Conservation (phyloP, 1,140 invertebrate species). For the Bombus picipes region DNA sequence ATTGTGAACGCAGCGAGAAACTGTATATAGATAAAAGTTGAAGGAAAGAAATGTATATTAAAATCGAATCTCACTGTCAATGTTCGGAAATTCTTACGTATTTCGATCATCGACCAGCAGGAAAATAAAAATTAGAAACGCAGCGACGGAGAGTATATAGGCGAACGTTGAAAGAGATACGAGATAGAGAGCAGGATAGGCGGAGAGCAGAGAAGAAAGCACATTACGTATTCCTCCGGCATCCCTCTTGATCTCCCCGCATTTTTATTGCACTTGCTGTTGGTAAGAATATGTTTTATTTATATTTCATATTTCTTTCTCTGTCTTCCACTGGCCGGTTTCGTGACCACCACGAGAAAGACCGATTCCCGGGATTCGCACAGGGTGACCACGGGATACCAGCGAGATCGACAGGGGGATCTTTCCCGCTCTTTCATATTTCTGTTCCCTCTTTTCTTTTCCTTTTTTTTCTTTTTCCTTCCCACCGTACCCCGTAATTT, state of each 20-base stretch:
- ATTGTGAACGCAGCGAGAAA: slow-evolving; percentile 23
- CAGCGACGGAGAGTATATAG: slow-evolving; percentile 32
- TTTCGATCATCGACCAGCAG: too few relatives aligned
- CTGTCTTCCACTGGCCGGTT: slow-evolving; percentile 49
- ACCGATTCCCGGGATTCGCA: slow-evolving; percentile 44
- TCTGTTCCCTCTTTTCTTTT: neutral
- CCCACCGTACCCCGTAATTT: slow-evolving; percentile 35
- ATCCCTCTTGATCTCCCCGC: slow-evolving; percentile 82
- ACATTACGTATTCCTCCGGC: slow-evolving; percentile 82
- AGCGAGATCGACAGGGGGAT: slow-evolving; percentile 17
- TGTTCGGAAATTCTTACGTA: too few relatives aligned
- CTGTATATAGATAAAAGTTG: slow-evolving; percentile 12
- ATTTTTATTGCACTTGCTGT: slow-evolving; percentile 80
- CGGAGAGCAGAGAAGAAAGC: slow-evolving; percentile 54
- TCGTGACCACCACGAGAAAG: slow-evolving; percentile 58
- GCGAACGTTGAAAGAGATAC: slow-evolving; percentile 54
- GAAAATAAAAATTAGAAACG: neutral
- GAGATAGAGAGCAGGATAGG: slow-evolving; percentile 56
- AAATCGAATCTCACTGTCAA: too few relatives aligned
- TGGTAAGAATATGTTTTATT: slow-evolving; percentile 82
- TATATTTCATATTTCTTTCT: slow-evolving; percentile 81
- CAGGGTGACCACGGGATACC: slow-evolving; percentile 66
- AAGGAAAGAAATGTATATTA: neutral
- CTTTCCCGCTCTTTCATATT: slow-evolving; percentile 4
- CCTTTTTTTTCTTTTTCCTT: neutral